Conservation (phyloP, 2,888 invertebrate genomes). For the Cataglyphis albicans region DNA sequence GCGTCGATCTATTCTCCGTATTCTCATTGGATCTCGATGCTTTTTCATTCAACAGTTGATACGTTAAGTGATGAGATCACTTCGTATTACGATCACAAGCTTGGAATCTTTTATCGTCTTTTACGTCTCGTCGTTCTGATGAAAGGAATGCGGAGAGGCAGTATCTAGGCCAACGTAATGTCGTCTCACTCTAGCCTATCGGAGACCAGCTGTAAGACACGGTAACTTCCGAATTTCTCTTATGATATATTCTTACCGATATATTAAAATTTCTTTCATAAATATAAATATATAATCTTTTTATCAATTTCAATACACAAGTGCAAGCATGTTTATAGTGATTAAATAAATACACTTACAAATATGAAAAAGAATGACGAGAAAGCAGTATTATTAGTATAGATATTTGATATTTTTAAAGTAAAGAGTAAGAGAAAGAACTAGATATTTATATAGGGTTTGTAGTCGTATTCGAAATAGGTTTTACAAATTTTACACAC, state of each 20-base stretch:
- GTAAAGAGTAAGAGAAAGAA: background rate
- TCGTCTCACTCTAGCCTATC: background rate
- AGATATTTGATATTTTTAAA: background rate
- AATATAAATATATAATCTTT: background rate
- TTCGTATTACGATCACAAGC: background rate
- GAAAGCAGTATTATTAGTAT: background rate
- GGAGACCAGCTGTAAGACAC: background rate
- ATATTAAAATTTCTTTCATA: background rate
- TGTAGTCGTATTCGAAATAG: background rate
- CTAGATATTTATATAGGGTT: background rate
- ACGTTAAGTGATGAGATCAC: background rate
- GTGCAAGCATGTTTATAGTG: background rate
- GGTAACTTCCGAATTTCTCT: background rate
- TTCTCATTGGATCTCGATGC: background rate
- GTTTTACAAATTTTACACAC: background rate
- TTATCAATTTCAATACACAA: background rate
- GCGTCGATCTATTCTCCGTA: background rate
- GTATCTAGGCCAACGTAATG: background rate
- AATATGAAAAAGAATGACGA: background rate
- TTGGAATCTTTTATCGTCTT: conserved; percentile 2
- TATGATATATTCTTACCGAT: background rate
- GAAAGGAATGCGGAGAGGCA: background rate
- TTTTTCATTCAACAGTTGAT: background rate
- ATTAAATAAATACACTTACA: background rate
- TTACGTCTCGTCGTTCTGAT: background rate